These are phyloP conservation scores for Parnassius glacialis DNA, from an alignment of 2,888 invertebrate species.

Conservation along the genomic window DNA sequence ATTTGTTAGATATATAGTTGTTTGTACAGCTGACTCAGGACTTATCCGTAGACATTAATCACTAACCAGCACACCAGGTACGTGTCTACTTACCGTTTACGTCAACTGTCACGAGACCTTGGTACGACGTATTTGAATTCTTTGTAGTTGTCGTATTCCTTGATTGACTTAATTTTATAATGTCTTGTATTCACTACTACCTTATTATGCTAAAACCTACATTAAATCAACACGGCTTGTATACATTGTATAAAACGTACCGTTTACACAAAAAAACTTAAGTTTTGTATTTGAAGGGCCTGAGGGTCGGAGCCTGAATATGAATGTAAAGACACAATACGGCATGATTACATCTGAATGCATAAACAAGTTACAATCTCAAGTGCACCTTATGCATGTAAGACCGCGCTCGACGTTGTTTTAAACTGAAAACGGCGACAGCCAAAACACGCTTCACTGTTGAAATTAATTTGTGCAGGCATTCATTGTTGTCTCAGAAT, in stretches of 20 bases:
- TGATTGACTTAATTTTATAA: not conserved
- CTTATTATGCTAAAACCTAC: not conserved
- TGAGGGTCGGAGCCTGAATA: constrained; percentile 37
- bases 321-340: constrained; percentile 44
- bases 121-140: constrained; percentile 18
- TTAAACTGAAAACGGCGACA: constrained; percentile 3
- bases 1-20: constrained; percentile 12
- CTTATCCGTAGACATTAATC: constrained; percentile 23
- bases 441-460: constrained; percentile 17
- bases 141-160: constrained; percentile 16
- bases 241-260: constrained; percentile 22
- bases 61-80: constrained; percentile 12
- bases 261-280: constrained; percentile 31
- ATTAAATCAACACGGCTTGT: not conserved
- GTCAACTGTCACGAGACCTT: constrained; percentile 26
- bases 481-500: constrained; percentile 13
- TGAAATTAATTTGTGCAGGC: constrained; percentile 25
- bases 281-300: constrained; percentile 19
- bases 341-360: constrained; percentile 52
- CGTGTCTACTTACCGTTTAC: constrained; percentile 27
- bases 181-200: too few species aligned
- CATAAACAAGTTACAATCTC: constrained; percentile 46
- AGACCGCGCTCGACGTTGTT: constrained; percentile 17
- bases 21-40: constrained; percentile 24
- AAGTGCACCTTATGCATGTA: constrained; percentile 49